A percentile compares a stretch with the other conserved stretches of the same genome.
Conservation (phyloP, 2,888 invertebrate species). For the Panorpa germanica region DNA sequence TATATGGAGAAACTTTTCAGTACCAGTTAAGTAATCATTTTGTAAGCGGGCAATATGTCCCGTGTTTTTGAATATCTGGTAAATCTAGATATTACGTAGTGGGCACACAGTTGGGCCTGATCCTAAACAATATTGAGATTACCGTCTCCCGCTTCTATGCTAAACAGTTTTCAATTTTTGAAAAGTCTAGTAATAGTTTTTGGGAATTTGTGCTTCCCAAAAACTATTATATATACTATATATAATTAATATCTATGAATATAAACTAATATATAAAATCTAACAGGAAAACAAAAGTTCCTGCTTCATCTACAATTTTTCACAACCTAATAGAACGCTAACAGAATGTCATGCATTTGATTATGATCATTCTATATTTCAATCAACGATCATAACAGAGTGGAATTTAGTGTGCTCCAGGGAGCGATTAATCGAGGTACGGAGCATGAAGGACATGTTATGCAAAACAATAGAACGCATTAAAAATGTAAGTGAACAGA, state of each 20-base stretch:
- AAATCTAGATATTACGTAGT: slow-evolving; percentile 4
- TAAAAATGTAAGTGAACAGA: no score
- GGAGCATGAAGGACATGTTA: not conserved
- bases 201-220: no score
- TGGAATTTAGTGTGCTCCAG: slow-evolving; percentile 42
- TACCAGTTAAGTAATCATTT: slow-evolving; percentile 25
- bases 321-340: no score
- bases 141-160: no score
- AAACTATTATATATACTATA: no score
- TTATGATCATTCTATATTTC: slow-evolving; percentile 36
- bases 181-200: no score
- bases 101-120: not conserved
- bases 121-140: not conserved
- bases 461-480: no score
- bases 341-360: slow-evolving; percentile 25
- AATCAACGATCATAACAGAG: slow-evolving; percentile 41
- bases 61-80: not conserved
- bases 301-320: no score
- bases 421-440: slow-evolving; percentile 31
- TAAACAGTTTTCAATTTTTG: no score
- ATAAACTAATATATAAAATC: no score
- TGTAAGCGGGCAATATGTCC: not conserved
- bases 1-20: slow-evolving; percentile 27
- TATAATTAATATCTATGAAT: no score
- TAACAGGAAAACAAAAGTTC: no score